Evolutionary conservation across 2,888 invertebrate genomes (phyloP), one percentile per base, ranked within the genome.

Genomic region (Hedya salicella): DNA sequence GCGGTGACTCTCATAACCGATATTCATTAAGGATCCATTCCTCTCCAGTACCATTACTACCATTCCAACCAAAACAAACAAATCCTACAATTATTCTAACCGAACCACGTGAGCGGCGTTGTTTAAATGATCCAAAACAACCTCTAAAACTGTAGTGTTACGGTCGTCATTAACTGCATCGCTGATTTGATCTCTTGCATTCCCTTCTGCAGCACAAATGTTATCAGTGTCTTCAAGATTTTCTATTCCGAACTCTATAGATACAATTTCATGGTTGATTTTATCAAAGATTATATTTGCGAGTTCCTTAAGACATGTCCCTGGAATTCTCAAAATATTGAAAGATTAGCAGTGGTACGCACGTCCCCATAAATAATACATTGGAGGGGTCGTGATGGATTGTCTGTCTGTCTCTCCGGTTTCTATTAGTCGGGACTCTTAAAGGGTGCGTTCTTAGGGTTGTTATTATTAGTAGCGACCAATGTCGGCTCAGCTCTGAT

Each of bases 301-400:
- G 49, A 61, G 54, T 53, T 60, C 49, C 61, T 66, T 44, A 61
- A 61, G 61, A 66, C 48, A 79, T 82, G 86, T 88, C 81, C 77
- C 89, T 62, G 78, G 87, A 90, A 88, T 89, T 89, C 86, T 90
- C 84, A 87, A 90, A 91, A 92, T 91, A 92, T 91, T 91, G 91
- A 91, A 91, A 91, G 91, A 91, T 92, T 91, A 92, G 89, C 90
- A 85, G 83, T 83, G 85, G 88, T 86, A 74, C 81, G 83, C 81
- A 86, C 88, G 89, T 87, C 87, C 87, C 91, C 82, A 91, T 91
- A 91, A 91, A 91, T 91, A 91, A 91, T 91, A 91, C 91, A 91
- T 91, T 80, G 89, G 82, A 81, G 84, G 86, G 90, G 86, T 72
- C 74, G 87, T 92, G 91, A 92, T 92, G 89, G 91, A 92, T 92